These are phyloP conservation scores for Pseudomyrmex gracilis DNA, from an alignment of 1,140 invertebrate genomes.

Conservation along the genomic window DNA sequence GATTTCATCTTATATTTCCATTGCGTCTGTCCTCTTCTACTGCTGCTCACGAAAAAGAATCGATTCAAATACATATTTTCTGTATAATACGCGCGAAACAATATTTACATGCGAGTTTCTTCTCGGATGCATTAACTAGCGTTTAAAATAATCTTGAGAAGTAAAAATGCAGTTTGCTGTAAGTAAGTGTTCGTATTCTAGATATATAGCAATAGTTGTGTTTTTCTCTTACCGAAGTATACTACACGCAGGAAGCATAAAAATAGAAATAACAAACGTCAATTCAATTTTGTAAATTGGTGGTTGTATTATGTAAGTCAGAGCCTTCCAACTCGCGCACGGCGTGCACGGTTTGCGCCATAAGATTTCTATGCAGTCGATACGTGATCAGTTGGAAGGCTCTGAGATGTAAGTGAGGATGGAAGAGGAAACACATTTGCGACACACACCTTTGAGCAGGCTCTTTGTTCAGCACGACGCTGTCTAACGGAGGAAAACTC, in stretches of 20 bases:
- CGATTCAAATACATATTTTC: too few relatives aligned
- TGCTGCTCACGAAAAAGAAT: conserved; percentile 68
- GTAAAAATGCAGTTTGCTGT: background rate
- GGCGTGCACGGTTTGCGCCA: too few relatives aligned
- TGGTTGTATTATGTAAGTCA: conserved; percentile 2
- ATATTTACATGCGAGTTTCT: background rate
- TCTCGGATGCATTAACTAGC: background rate
- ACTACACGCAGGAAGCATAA: conserved; percentile 75
- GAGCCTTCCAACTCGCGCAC: too few relatives aligned
- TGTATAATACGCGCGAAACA: too few relatives aligned
- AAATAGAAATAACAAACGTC: conserved; percentile 66
- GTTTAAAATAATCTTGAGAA: background rate
- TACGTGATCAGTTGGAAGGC: too few relatives aligned
- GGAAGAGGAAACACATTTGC: background rate
- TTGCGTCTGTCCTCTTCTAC: conserved; percentile 83
- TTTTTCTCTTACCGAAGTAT: conserved; percentile 83
- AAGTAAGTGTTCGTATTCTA: background rate
- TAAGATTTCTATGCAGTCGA: too few relatives aligned
- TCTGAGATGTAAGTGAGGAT: too few relatives aligned
- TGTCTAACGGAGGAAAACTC: conserved; percentile 93
- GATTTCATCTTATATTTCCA: conserved; percentile 86
- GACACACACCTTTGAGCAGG: conserved; percentile 87
- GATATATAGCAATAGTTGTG: conserved; percentile 29
- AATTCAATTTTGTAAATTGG: conserved; percentile 45
- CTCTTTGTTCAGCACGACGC: conserved; percentile 91